phyloP scores from a whole-genome alignment of 2,888 invertebrate genomes.

The Zelleria hepariella region DNA sequence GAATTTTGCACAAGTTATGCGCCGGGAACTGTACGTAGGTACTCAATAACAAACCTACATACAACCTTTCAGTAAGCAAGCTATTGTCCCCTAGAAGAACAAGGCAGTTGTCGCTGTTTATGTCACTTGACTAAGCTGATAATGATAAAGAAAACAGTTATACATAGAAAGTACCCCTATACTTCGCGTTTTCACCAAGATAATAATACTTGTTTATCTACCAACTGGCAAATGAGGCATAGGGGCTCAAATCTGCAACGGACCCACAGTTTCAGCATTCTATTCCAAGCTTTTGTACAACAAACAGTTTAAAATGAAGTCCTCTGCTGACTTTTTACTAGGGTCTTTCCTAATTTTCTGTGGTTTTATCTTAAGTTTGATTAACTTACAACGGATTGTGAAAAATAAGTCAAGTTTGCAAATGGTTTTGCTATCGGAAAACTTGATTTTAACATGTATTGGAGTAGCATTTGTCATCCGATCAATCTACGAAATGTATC shows the following conservation, averaged over 20 bases:
- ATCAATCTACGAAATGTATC: constrained; percentile 31
- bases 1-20: no score
- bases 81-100: no score
- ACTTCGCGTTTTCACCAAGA: constrained; percentile 42
- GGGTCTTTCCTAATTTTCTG: constrained; percentile 47
- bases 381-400: constrained; percentile 45
- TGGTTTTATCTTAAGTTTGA: constrained; percentile 46
- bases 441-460: constrained; percentile 48
- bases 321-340: constrained; percentile 42
- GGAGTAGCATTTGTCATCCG: constrained; percentile 48
- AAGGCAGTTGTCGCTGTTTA: no score
- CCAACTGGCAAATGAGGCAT: constrained; percentile 23
- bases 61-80: no score
- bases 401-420: constrained; percentile 32
- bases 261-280: constrained; percentile 21
- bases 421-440: constrained; percentile 51
- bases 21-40: no score
- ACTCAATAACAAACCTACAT: no score
- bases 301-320: constrained; percentile 32
- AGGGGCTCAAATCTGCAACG: constrained; percentile 27
- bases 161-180: constrained; percentile 42
- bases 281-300: constrained; percentile 10
- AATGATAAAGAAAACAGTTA: not conserved
- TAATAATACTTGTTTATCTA: constrained; percentile 16
- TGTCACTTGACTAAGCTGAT: no score